Evolutionary conservation across 2,113 vertebrate genomes (phyloP).

Genomic region (Indicator maculatus): DNA sequence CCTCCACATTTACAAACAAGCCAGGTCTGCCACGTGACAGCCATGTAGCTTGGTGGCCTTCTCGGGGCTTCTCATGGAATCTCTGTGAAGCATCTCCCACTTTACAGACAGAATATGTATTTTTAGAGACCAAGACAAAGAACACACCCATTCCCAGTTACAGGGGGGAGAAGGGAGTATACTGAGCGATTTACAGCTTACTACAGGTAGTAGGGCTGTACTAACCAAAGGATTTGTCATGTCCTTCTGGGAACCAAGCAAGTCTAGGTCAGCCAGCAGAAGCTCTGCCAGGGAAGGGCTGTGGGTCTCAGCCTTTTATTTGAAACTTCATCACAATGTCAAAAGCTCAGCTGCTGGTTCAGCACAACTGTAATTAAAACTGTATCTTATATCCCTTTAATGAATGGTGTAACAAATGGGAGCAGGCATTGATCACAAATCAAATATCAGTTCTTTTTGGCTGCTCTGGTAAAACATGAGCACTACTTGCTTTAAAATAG

Average conservation of each 20-base stretch:
- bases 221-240: neutral
- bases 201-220: neutral
- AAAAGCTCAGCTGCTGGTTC: slow-evolving; percentile 13
- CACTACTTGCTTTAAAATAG: neutral
- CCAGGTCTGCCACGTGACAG: neutral
- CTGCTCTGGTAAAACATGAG: neutral
- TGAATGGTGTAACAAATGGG: neutral
- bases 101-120: neutral
- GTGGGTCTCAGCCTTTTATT: neutral
- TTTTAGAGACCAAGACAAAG: neutral
- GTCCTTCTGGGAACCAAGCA: neutral
- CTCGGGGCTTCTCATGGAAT: neutral
- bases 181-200: neutral
- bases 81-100: neutral
- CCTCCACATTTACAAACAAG: neutral
- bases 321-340: neutral
- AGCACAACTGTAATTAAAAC: slow-evolving; percentile 44
- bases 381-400: neutral
- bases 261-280: neutral
- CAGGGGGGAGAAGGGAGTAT: neutral
- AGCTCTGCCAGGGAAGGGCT: neutral
- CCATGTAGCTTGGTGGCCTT: neutral
- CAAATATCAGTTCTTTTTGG: neutral
- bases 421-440: neutral
- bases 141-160: neutral